Base-by-base conservation (phyloP, 1,140 invertebrate genomes). In the Cotesia typhae region DNA sequence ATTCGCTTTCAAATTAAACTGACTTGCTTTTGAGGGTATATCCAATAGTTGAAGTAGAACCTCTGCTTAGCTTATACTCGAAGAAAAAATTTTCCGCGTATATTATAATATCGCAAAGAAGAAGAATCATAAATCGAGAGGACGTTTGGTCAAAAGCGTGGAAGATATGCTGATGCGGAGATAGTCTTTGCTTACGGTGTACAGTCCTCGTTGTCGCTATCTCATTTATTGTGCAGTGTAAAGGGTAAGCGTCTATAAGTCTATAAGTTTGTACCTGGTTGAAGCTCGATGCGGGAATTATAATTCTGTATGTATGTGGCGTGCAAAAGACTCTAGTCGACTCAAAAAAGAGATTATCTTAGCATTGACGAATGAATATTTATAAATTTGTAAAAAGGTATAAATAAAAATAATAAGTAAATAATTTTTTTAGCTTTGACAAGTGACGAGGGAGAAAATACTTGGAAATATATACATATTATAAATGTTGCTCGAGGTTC, bases 111-210 rank as follows among this genome's bases (percentile, higher is more conserved):
- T 36, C 1, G 17, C 35, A 37, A 64, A 53, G 41, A 47, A 35
- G 17, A 35, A 36, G 64, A 66, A 68, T 68, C 70, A 74, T 74
- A 74, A 74, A 74, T 74, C 72, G 72, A 66, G 72, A 55, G 72
- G 64, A 74, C 68, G 72, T 70, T 74, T 51, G 72, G 72, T 74
- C 72, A 74, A 70, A 67, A 70, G 61, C 67, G 67, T 70, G 72
- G 67, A 70, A 67, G 72, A 70, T 70, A 67, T 67, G 61, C 67
- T 70, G 72, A 74, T 74, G 72, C 51, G 64, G 59, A 74, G 67
- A 74, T 70, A 74, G 70, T 12, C 47, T 65, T 51, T 35, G 66
- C 66, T 67, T 67, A 55, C 47, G 66, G 10, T 47, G 17, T 28
- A 17, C 41, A 41, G 36, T 69, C 55, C 7, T 35, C 53, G 20